Base-by-base conservation (phyloP, 2,113 vertebrate species). In the Caloenas nicobarica region DNA sequence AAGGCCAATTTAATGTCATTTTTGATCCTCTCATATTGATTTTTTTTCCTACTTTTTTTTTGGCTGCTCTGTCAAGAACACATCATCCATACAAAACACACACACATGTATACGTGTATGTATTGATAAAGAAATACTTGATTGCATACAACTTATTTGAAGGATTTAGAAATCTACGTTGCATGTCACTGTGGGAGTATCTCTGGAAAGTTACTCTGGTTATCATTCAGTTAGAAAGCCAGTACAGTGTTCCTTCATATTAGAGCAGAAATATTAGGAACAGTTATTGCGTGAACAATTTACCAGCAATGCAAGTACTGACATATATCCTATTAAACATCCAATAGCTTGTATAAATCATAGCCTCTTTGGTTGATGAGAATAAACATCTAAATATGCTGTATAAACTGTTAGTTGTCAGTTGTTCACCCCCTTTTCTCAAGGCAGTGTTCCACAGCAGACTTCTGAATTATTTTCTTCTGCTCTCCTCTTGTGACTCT, bases 81-180 rank as follows among this genome's bases (percentile, higher is more conserved):
- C 2, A 2, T 54, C 7, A 22, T 25, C 31, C 6, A 16, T 46
- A 26, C 9, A 60, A 82, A 86, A n/a, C 33, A 77, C 12, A 28
- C 9, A 16, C 9, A 29, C 0, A 29, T 1, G 0, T 12, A 44
- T 11, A 28, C 5, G 36, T 0, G 0, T 13, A 23, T 2, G 4
- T 42, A 42, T 42, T 76, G 17, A 56, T 25, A 42, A 7, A 54
- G 7, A 78, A 80, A 69, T 78, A 50, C 6, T 66, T 46, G 23
- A 46, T 57, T 44, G 3, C 9, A 13, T 40, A 8, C 7, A 8
- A 11, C 21, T 62, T 62, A 48, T 13, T 36, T 58, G 36, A 91
- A 81, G 15, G 19, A 69, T 66, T 50, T 69, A 31, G 6, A 14
- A 72, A 87, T 6, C 8, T 74, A 2, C 34, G 5, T 34, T 72